Base-by-base conservation (phyloP, 2,888 invertebrate species). In the Hirtodrosophila trivittata region DNA sequence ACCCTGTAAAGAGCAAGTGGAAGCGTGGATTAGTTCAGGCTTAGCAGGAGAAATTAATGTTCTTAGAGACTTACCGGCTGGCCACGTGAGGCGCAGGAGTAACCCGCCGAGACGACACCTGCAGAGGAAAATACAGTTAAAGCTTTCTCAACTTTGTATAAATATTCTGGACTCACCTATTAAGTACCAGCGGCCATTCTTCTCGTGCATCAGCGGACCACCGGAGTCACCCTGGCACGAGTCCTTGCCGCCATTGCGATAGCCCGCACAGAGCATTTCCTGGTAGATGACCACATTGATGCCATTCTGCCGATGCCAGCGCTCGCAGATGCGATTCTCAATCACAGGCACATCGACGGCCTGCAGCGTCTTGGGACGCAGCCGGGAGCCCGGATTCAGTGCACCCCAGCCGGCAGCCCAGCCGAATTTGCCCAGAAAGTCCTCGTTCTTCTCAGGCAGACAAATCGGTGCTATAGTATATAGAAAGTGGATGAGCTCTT, bases 341-440 rank as follows among this genome's bases (percentile, higher is more conserved):
- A 97, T 94, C n/a, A 97, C 97, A 0, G 97, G 97, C 66, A 97
- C 97, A 86, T 97, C 96, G 7, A 97, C 97, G 0, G 97, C 96
- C 90, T 97, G 97, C 50, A 97, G 91, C 0, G 97, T 97, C 87
- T 97, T 95, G 1, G 97, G 97, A 4, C 97, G 93, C 52, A 97
- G 91, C 72, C 97, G 92, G 0, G 97, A 97, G 47, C 97, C 97
- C 75, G 94, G 93, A 88, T 94, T 94, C 6, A 97, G 91, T 0
- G 97, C 97, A 9, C 97, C 97, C 97, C 97, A 97, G 18, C 97
- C 97, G 0, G 97, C 97, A 4, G 97, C 97, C 94, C 97, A 97
- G 18, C 97, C 97, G 78, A 95, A 96, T 89, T 97, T 96, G 1
- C 97, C 97, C 41, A 97, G 92, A 91, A 97, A 97, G 89, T 96